Evolutionary conservation across 2,113 vertebrate species (phyloP), one percentile per base, ranked within the genome.

Genomic region (Apteryx mantelli): DNA sequence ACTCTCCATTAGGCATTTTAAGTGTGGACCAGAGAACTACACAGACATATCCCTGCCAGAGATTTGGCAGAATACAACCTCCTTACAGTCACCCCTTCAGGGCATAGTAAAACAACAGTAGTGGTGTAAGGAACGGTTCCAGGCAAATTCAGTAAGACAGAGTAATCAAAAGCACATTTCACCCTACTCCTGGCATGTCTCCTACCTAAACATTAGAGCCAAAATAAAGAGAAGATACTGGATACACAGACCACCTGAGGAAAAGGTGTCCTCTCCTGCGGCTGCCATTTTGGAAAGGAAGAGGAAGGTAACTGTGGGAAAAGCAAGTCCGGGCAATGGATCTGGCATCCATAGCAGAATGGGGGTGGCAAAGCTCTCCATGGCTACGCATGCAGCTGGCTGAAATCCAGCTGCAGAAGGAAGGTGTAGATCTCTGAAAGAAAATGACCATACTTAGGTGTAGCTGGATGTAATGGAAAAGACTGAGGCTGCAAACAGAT

Each of bases 51-150:
- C 61, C 11, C 46, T 53, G n/a, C 8, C 14, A 15, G 1, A 36
- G 58, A 50, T 60, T 60, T 12, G 52, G 13, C 18, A 42, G 69
- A 40, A 82, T 61, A 4, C 9, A 0, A 6, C 16, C 66, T 82
- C 80, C 74, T 19, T 26, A 30, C 0, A 9, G 28, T 21, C 18
- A 21, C 1, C 14, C 5, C 12, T 38, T 0, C 0, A 1, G 21
- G 8, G 32, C 5, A 16, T 0, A 4, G 22, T 0, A 0, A 38
- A 40, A 22, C 46, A 68, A 10, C 3, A 22, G 40, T 0, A 74
- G 25, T 5, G 6, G 9, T 10, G 4, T 14, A 75, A 60, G 36
- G 34, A 11, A 25, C 4, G 25, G 16, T 28, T 17, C 32, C 21
- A 13, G 11, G 9, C 11, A 69, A 13, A 76, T 38, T 48, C 24